phyloP scores from a whole-genome alignment of 2,888 invertebrate genomes.

The Yponomeuta cagnagella region DNA sequence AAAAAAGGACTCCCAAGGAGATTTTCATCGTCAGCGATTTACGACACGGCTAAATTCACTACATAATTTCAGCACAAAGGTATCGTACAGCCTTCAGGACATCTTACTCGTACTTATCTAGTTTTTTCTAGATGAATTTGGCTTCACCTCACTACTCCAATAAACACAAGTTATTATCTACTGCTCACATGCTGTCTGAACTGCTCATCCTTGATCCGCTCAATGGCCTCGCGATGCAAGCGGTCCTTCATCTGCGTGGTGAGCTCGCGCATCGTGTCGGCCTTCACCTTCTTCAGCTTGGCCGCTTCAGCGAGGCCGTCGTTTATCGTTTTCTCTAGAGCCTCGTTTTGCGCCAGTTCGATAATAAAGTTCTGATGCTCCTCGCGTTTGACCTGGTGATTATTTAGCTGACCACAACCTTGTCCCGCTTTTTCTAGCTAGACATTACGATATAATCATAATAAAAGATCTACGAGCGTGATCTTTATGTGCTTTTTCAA shows the following conservation, averaged over 20 bases:
- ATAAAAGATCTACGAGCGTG: no score
- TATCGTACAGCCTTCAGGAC: no score
- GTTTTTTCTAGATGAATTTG: no score
- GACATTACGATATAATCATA: no score
- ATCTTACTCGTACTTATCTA: no score
- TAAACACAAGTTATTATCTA: not conserved
- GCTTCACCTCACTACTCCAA: no score
- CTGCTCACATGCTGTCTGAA: not conserved
- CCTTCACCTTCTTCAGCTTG: conserved; percentile 43
- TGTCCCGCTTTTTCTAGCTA: no score
- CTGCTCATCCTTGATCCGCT: not conserved
- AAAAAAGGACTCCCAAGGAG: no score
- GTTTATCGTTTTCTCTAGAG: conserved; percentile 57
- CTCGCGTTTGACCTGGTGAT: conserved; percentile 13
- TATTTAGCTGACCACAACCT: not conserved
- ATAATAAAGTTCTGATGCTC: conserved; percentile 63
- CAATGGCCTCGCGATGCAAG: not conserved
- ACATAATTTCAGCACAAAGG: no score
- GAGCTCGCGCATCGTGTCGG: conserved; percentile 47
- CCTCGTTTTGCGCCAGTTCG: conserved; percentile 66
- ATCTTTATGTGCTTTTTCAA: no score
- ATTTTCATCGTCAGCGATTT: no score
- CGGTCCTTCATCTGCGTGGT: conserved; percentile 35
- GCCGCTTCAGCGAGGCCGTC: conserved; percentile 46
- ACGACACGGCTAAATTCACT: no score